Conservation (phyloP, 1,140 invertebrate species). For the Drosophila takahashii region DNA sequence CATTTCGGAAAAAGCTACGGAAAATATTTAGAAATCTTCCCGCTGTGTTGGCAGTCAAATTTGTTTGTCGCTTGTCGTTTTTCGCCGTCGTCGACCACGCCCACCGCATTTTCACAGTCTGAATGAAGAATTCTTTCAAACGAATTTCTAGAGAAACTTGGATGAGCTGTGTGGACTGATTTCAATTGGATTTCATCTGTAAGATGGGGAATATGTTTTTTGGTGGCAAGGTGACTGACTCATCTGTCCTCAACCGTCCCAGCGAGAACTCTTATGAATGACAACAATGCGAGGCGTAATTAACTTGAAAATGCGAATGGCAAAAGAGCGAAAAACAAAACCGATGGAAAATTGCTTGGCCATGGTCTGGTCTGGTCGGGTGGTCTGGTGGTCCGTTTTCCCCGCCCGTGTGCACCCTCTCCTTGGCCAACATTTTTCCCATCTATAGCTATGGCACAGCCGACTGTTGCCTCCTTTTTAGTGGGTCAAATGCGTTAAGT, state of each 20-base stretch:
- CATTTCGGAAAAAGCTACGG: conserved; percentile 19
- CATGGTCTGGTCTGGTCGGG: conserved; percentile 30
- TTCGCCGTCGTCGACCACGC: conserved; percentile 52
- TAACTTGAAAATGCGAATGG: conserved; percentile 67
- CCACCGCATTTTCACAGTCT: conserved; percentile 49
- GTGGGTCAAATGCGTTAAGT: conserved; percentile 79
- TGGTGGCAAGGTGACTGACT: conserved; percentile 48
- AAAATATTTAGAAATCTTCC: conserved; percentile 25
- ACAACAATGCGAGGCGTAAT: conserved; percentile 73
- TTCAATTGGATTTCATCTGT: conserved; percentile 36
- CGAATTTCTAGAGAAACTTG: conserved; percentile 64
- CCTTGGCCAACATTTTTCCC: conserved; percentile 39
- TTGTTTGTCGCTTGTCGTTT: conserved; percentile 70
- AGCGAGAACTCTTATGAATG: conserved; percentile 61
- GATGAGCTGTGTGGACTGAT: conserved; percentile 52
- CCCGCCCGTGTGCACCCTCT: not conserved
- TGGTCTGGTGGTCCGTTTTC: conserved; percentile 29
- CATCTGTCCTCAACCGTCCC: conserved; percentile 25
- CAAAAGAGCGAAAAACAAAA: conserved; percentile 34
- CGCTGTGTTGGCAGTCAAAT: conserved; percentile 58
- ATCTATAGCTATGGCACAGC: conserved; percentile 3
- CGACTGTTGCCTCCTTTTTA: conserved; percentile 38
- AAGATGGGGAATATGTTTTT: conserved; percentile 8
- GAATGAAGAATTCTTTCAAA: conserved; percentile 55
- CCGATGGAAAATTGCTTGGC: conserved; percentile 55